A percentile compares a stretch with the other conserved stretches of the same genome.
phyloP scores from a whole-genome alignment of 2,797 vertebrate genomes.

The Poecilia picta region DNA sequence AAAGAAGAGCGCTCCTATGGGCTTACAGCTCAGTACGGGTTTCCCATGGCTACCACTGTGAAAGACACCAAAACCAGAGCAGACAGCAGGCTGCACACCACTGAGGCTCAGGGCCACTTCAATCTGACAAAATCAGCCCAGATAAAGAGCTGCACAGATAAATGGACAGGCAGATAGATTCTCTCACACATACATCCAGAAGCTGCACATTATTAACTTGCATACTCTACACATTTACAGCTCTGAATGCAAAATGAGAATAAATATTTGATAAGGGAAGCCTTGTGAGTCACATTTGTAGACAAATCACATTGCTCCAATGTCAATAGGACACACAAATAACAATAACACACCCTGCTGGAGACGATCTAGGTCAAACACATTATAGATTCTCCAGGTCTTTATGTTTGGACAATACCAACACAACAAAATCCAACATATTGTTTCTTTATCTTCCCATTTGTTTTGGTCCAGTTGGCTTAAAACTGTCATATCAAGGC shows the following conservation, averaged over 20 bases:
- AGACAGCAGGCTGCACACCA: slow-evolving; percentile 58
- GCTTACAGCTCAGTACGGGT: slow-evolving; percentile 34
- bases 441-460: too few relatives aligned
- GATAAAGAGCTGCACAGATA: slow-evolving; percentile 35
- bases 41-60: slow-evolving; percentile 45
- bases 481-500: too few relatives aligned
- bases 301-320: slow-evolving; percentile 62
- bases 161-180: slow-evolving; percentile 9
- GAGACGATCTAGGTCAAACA: slow-evolving; percentile 56
- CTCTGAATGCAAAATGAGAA: slow-evolving; percentile 68
- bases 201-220: slow-evolving; percentile 4
- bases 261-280: slow-evolving; percentile 74
- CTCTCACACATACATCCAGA: neutral
- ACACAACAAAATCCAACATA: too few relatives aligned
- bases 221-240: slow-evolving; percentile 43
- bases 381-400: slow-evolving; percentile 22
- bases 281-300: slow-evolving; percentile 61
- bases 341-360: slow-evolving; percentile 22
- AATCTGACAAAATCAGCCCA: slow-evolving; percentile 55
- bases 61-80: slow-evolving; percentile 46
- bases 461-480: too few relatives aligned
- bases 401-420: too few relatives aligned
- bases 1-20: slow-evolving; percentile 27
- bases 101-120: slow-evolving; percentile 50
- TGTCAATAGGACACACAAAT: slow-evolving; percentile 12